A percentile compares a stretch with the other conserved stretches of the same genome.
These are phyloP conservation scores for Psilopogon haemacephalus DNA, from an alignment of 2,113 vertebrate species.

Conservation along the genomic window DNA sequence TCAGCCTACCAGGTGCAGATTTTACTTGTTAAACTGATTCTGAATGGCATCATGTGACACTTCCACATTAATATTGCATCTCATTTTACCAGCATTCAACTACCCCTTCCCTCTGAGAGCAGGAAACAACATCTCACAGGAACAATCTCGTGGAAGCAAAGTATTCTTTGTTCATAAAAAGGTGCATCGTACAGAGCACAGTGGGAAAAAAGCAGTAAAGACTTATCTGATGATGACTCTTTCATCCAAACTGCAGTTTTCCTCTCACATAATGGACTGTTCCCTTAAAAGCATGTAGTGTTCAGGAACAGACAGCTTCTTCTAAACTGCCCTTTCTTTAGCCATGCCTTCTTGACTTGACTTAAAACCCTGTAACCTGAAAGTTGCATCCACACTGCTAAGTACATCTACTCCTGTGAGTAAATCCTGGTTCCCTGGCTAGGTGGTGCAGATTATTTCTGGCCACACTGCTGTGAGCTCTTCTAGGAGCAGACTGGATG, in stretches of 20 bases:
- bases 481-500: not conserved
- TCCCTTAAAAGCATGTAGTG: not conserved
- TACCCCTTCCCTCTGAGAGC: not conserved
- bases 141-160: not conserved
- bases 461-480: not conserved
- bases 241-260: not conserved
- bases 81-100: not conserved
- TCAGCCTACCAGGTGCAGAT: not conserved
- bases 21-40: not conserved
- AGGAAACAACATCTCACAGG: not conserved
- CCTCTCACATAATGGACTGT: not conserved
- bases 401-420: not conserved
- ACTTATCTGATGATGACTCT: not conserved
- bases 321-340: not conserved
- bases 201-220: not conserved
- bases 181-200: not conserved
- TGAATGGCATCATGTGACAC: not conserved
- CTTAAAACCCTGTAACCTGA: not conserved
- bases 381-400: not conserved
- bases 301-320: not conserved
- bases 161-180: constrained; percentile 13
- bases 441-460: not conserved
- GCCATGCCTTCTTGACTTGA: not conserved
- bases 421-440: not conserved
- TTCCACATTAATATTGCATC: not conserved